Evolutionary conservation across 2,113 vertebrate species (phyloP).

Genomic region (Campylomormyrus numenius): DNA sequence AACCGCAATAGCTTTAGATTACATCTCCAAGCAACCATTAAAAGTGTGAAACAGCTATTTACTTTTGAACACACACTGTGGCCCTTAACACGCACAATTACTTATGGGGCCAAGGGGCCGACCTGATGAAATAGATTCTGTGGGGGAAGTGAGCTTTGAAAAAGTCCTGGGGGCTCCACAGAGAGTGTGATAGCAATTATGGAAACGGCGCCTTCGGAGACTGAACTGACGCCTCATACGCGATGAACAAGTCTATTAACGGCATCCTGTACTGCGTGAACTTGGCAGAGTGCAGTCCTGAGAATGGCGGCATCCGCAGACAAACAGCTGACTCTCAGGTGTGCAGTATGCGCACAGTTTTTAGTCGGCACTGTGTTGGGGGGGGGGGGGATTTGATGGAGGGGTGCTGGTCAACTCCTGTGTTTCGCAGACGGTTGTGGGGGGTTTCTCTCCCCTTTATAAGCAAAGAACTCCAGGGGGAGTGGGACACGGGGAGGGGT

Average conservation of each 20-base stretch:
- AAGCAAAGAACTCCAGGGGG: neutral
- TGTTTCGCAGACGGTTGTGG: neutral
- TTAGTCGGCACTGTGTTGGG: neutral
- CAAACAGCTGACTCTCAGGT: neutral
- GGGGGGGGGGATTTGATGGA: neutral
- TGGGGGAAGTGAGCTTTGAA: neutral
- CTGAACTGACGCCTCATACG: neutral
- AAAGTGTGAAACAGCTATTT: neutral
- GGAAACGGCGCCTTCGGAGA: neutral
- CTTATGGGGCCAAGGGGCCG: neutral
- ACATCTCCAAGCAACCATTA: constrained; percentile 19
- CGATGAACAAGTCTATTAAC: neutral
- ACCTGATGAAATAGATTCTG: constrained; percentile 8
- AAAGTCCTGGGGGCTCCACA: neutral
- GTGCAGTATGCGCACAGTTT: neutral
- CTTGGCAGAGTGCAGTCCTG: neutral
- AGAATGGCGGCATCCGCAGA: neutral
- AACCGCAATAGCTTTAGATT: neutral
- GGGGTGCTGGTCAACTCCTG: neutral
- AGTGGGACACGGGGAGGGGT: neutral
- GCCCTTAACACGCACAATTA: constrained; percentile 8
- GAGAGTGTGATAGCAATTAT: constrained; percentile 12
- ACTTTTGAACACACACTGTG: neutral
- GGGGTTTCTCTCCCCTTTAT: too few species aligned
- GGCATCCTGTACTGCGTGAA: neutral